Conservation (phyloP, 2,888 invertebrate species). For the Acanthosepion esculentum region DNA sequence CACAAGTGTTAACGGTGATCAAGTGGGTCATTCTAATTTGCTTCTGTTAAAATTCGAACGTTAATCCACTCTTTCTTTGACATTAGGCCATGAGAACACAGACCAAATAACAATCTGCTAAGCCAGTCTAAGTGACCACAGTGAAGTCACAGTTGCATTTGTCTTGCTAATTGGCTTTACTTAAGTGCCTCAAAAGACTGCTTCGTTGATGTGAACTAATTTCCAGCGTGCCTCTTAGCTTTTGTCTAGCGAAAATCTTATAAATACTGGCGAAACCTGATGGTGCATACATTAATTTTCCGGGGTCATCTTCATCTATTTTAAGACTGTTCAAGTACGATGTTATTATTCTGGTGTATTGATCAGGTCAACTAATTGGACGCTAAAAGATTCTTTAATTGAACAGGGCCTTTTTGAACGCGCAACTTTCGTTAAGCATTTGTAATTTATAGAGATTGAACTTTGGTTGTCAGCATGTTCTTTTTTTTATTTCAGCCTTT, state of each 20-base stretch:
- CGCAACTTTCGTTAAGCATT: background rate
- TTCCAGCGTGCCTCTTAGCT: background rate
- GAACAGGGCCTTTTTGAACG: background rate
- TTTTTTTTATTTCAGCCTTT: too few relatives aligned
- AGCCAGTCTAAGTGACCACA: background rate
- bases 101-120: background rate
- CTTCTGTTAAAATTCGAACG: background rate
- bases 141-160: background rate
- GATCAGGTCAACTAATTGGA: background rate
- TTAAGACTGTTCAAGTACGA: background rate
- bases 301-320: conserved; percentile 15
- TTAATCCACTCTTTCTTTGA: background rate
- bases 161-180: background rate
- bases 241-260: background rate
- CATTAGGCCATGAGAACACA: background rate
- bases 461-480: too few relatives aligned
- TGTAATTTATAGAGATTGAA: too few relatives aligned
- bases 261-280: background rate
- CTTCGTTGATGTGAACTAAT: background rate
- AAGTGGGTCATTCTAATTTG: too few relatives aligned
- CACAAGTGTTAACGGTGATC: too few relatives aligned
- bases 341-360: background rate
- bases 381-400: background rate
- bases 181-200: background rate
- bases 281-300: background rate